phyloP scores from a whole-genome alignment of 2,113 vertebrate species.

The Pyrgilauda ruficollis region DNA sequence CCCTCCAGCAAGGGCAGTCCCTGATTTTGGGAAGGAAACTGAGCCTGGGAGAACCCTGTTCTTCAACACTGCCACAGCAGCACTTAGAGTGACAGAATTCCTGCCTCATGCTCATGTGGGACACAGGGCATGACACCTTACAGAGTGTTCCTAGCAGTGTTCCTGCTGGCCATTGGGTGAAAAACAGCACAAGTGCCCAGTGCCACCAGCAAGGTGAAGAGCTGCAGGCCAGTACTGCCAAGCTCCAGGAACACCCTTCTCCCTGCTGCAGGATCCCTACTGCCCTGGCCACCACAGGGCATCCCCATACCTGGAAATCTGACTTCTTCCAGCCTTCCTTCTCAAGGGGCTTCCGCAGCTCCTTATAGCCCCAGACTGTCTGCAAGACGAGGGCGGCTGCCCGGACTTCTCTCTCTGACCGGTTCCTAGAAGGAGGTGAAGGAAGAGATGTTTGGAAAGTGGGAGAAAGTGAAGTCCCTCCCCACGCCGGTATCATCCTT shows the following conservation, averaged over 20 bases:
- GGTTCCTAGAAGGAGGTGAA: constrained; percentile 75
- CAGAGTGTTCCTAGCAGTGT: background rate
- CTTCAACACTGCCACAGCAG: background rate
- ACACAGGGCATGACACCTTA: background rate
- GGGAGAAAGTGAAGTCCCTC: background rate
- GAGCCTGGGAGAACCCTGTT: background rate
- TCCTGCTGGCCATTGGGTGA: background rate
- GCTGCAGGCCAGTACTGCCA: background rate
- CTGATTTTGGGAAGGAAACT: background rate
- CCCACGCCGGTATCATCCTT: background rate
- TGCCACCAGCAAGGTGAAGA: background rate
- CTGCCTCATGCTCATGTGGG: background rate
- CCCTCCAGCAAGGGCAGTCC: background rate
- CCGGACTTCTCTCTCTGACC: constrained; percentile 92
- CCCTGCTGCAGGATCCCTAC: background rate
- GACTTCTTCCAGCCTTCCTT: constrained; percentile 98
- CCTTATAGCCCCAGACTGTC: constrained; percentile 93
- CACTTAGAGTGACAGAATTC: background rate
- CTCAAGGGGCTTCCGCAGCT: constrained; percentile 89
- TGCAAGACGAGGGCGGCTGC: constrained; percentile 89
- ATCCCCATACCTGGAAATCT: constrained; percentile 85
- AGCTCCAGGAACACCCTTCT: background rate
- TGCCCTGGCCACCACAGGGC: background rate
- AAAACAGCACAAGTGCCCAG: background rate
- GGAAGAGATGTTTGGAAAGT: background rate